Evolutionary conservation across 2,888 invertebrate species (phyloP), one percentile per base, ranked within the genome.

Genomic region (Phymatocera aterrima): DNA sequence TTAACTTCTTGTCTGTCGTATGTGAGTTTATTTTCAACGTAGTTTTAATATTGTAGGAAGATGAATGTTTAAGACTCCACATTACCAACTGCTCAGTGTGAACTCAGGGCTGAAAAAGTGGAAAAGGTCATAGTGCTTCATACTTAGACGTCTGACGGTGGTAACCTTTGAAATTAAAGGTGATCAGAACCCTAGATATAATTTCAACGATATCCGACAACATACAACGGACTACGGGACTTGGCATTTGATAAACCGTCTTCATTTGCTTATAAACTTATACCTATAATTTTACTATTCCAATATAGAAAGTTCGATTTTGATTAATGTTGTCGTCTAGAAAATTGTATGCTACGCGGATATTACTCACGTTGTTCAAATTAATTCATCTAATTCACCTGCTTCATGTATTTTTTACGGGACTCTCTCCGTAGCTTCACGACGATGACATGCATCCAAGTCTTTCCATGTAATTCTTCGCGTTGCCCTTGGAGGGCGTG

Each of bases 101-200:
- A 15, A 15, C 15, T 28, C 1, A 12, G 3, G 12, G 57, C 57
- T 28, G 8, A 18, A 4, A 1, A 28, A 28, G 64, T 64, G 64
- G 34, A 37, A 37, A 64, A 37, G 21, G 37, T 12, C 37, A 8
- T 68, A 24, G 18, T 46, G 15, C 46, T 28, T 3, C 15, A 68
- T 24, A 46, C 46, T 12, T 40, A 34, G 43, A 68, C 43, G 40
- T 68, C 46, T 24, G n/a, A 12, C 46, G 24, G 40, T n/a, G 43
- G 46, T 68, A 72, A 72, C 72, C 72, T 72, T 72, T 72, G 72
- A 51, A 51, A 43, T 72, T 48, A 48, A 72, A 72, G 72, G 34
- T 72, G 72, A 72, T 51, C 28, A 21, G 15, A 21, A n/a, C 24
- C 40, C 68, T 28, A 43, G 46, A 46, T 40, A 34, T 34, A 68